phyloP scores from a whole-genome alignment of 2,888 invertebrate genomes.

The Chymomyza caudatula region DNA sequence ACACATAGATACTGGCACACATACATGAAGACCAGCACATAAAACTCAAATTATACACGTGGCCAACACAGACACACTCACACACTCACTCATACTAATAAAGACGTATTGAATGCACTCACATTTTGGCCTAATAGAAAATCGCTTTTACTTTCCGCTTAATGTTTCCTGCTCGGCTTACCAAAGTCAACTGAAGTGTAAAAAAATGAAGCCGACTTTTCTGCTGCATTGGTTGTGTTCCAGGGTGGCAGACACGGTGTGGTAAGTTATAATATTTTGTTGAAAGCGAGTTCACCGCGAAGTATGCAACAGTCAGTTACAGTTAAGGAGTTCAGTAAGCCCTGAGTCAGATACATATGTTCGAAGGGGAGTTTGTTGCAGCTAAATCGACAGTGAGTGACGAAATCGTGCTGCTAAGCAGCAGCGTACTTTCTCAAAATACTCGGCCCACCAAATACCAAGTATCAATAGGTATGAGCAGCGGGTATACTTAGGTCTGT shows the following conservation, averaged over 20 bases:
- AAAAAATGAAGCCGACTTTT: constrained; percentile 64
- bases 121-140: constrained; percentile 1
- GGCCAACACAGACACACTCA: not conserved
- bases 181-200: constrained; percentile 55
- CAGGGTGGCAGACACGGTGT: not conserved
- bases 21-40: not conserved
- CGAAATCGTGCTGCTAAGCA: too few species aligned
- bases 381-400: too few species aligned
- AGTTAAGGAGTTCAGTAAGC: too few species aligned
- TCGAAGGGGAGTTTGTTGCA: too few species aligned
- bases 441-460: too few species aligned
- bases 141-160: too few species aligned
- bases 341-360: not conserved
- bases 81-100: constrained; percentile 50
- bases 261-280: not conserved
- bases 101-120: constrained; percentile 11
- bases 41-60: constrained; percentile 5
- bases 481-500: too few species aligned
- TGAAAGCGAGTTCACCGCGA: not conserved
- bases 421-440: too few species aligned
- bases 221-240: constrained; percentile 45
- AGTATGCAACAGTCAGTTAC: not conserved
- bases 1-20: constrained; percentile 8
- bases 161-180: constrained; percentile 43
- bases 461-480: too few species aligned